Evolutionary conservation across 2,888 invertebrate genomes (phyloP), one percentile per base, ranked within the genome.

Genomic region (Dicyrtomina minuta): DNA sequence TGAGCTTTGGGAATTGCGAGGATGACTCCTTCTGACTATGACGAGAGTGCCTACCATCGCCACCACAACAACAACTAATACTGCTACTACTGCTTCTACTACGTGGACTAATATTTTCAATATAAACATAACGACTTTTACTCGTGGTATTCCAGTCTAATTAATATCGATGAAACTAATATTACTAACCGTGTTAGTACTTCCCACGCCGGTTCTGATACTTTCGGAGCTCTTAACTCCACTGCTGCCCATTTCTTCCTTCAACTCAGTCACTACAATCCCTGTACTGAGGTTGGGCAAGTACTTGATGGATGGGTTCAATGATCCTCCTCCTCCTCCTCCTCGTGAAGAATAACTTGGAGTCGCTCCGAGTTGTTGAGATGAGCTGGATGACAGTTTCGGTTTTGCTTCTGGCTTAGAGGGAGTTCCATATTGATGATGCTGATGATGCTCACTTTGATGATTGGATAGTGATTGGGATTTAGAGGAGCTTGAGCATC

Each of bases 211-310:
- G 17, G 33, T 33, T 6, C 60, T 26, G 3, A 33, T 5, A 33
- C 8, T 33, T 8, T 8, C 33, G 4, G 33, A 33, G 8, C 33
- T 33, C 8, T 33, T 33, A 3, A 3, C 33, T 5, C 33, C 33
- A 33, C 33, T 53, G n/a, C 24, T 13, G 13, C 49, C 22, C 6
- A 39, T 24, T 53, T 71, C 70, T 17, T 74, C 70, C n/a, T 71
- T 72, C 4, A 75, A 73, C 65, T 75, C 75, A n/a, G 73, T 75
- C 27, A 75, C 73, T 4, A 70, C 72, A 15, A 75, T 72, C 0
- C 72, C 72, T 24, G 72, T 43, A 22, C 74, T 73, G 13, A 72
- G 60, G 39, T 66, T 66, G 1, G 70, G 49, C 13, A 65, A 41
- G 27, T 51, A 55, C 43, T 70, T 66, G 13, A 66, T 53, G 10